Percentiles rank a stretch among this genome's conserved stretches.
Conservation (phyloP, 1,140 invertebrate species). For the Glossosoma conforme region DNA sequence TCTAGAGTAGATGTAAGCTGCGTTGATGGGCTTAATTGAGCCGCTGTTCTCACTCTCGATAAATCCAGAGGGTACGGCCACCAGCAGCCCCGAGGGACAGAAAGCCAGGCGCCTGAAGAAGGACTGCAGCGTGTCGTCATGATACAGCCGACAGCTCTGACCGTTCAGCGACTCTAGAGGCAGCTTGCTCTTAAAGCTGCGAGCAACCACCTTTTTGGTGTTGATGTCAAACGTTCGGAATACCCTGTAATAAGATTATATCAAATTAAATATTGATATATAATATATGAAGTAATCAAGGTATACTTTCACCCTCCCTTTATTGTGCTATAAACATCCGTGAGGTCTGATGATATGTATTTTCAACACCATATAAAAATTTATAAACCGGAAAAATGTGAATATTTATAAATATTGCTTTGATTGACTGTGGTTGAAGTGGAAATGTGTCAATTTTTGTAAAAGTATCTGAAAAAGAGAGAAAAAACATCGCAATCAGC, state of each 20-base stretch:
- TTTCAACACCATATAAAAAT: too few species aligned
- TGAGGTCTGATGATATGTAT: background rate
- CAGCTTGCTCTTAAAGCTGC: conserved; percentile 64
- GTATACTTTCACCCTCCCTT: background rate
- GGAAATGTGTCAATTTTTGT: too few species aligned
- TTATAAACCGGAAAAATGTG: too few species aligned
- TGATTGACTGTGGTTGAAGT: too few species aligned
- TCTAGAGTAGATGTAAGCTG: conserved; percentile 77
- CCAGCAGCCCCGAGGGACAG: conserved; percentile 81
- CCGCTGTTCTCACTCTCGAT: conserved; percentile 58
- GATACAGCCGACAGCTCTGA: conserved; percentile 69
- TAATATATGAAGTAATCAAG: background rate
- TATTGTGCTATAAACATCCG: too few species aligned
- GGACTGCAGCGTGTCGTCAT: conserved; percentile 92
- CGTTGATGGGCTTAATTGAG: conserved; percentile 59
- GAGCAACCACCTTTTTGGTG: conserved; percentile 65
- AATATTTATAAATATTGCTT: too few species aligned
- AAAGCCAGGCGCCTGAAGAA: conserved; percentile 87
- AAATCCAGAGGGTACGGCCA: conserved; percentile 79
- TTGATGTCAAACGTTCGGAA: conserved; percentile 69
- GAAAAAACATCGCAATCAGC: too few species aligned
- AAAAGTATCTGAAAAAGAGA: conserved; percentile 16
- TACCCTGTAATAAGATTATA: conserved; percentile 49
- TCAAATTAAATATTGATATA: conserved; percentile 8
- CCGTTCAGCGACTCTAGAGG: conserved; percentile 58